Evolutionary conservation across 1,140 invertebrate species (phyloP).

Genomic region (Panagrolaimus sp.): DNA sequence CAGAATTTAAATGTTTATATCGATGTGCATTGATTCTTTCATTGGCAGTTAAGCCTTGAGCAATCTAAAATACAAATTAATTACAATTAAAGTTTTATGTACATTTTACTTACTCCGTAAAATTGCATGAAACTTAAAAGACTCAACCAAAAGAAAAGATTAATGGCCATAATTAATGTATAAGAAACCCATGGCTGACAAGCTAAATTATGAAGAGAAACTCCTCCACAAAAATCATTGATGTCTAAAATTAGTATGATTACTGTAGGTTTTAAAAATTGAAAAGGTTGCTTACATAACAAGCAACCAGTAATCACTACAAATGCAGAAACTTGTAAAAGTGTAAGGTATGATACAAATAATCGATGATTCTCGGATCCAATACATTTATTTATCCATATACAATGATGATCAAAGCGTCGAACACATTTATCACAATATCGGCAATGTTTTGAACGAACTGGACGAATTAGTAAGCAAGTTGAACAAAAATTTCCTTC

Average conservation of each 20-base stretch:
- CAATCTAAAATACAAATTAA: slow-evolving; percentile 29
- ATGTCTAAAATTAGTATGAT: slow-evolving; percentile 36
- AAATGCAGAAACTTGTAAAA: slow-evolving; percentile 25
- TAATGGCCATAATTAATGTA: slow-evolving; percentile 30
- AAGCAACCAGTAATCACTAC: slow-evolving; percentile 33
- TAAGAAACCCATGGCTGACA: slow-evolving; percentile 43
- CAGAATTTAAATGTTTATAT: slow-evolving; percentile 73
- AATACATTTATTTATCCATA: slow-evolving; percentile 51
- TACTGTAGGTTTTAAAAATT: slow-evolving; percentile 21
- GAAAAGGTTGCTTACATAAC: slow-evolving; percentile 32
- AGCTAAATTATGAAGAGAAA: slow-evolving; percentile 25
- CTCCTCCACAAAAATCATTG: slow-evolving; percentile 32
- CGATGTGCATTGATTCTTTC: slow-evolving; percentile 86
- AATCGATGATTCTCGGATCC: slow-evolving; percentile 47
- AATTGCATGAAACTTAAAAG: slow-evolving; percentile 30
- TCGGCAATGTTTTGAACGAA: slow-evolving; percentile 89
- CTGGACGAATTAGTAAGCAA: slow-evolving; percentile 84
- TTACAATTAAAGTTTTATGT: slow-evolving; percentile 15
- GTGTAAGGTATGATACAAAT: slow-evolving; percentile 46
- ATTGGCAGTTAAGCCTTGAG: slow-evolving; percentile 89
- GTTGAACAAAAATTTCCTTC: slow-evolving; percentile 75
- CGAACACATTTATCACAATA: slow-evolving; percentile 69
- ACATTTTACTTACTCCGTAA: slow-evolving; percentile 28
- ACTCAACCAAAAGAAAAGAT: slow-evolving; percentile 30
- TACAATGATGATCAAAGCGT: slow-evolving; percentile 90